Percentiles rank a stretch among this genome's conserved stretches.
phyloP scores from a whole-genome alignment of 2,797 vertebrate genomes.

The Hippopotamyrus pictus region DNA sequence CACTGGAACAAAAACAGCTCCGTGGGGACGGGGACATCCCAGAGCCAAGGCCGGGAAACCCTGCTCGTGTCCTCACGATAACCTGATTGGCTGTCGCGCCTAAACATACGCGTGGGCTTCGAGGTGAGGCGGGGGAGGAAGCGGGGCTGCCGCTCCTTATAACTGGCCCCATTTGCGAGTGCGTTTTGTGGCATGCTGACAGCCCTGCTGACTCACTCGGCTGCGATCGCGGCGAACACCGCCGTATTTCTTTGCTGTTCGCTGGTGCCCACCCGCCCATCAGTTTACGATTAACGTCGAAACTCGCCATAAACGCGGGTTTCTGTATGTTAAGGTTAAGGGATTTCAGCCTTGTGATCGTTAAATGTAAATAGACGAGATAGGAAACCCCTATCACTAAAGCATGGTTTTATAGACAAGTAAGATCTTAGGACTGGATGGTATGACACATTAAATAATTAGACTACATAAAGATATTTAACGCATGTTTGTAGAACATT shows the following conservation, averaged over 20 bases:
- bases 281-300: neutral
- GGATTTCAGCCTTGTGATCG: neutral
- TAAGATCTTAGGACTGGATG: neutral
- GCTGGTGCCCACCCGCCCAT: neutral
- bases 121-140: neutral
- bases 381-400: neutral
- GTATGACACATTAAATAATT: neutral
- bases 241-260: neutral
- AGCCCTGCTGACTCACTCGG: conserved; percentile 24
- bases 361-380: neutral
- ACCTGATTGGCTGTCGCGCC: neutral
- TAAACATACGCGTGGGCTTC: neutral
- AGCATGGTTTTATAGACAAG: neutral
- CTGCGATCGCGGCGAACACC: neutral
- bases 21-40: neutral
- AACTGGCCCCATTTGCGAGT: neutral
- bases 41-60: neutral
- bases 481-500: neutral
- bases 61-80: neutral
- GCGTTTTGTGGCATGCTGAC: neutral
- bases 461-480: neutral
- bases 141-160: neutral
- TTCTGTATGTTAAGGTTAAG: neutral
- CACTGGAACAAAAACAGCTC: neutral
- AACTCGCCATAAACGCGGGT: neutral